Conservation (phyloP, 2,888 invertebrate genomes). For the Parasteatoda lunata region DNA sequence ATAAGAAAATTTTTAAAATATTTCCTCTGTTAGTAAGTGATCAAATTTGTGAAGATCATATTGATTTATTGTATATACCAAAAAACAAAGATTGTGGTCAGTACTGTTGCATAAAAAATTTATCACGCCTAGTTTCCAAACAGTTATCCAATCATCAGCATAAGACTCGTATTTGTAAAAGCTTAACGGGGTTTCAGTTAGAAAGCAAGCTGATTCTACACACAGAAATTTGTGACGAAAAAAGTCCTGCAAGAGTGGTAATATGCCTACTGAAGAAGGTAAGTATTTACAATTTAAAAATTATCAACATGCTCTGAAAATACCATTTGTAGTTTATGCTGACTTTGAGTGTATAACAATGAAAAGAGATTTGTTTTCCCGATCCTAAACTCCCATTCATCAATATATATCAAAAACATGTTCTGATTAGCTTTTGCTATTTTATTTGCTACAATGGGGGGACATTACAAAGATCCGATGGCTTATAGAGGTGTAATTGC, state of each 20-base stretch:
- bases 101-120: not conserved
- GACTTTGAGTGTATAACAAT: conserved; percentile 10
- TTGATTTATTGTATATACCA: conserved; percentile 1
- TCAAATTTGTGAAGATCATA: not conserved
- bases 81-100: not conserved
- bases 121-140: not conserved
- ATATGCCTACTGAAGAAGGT: not conserved
- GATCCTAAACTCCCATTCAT: not conserved
- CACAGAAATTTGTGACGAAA: not conserved
- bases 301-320: not conserved
- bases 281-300: not conserved
- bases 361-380: not conserved
- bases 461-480: not conserved
- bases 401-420: conserved; percentile 1
- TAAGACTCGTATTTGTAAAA: not conserved
- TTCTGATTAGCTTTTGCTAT: conserved; percentile 10
- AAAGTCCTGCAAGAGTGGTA: conserved; percentile 1
- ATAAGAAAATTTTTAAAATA: not conserved
- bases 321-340: not conserved
- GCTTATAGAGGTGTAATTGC: not conserved
- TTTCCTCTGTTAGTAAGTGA: not conserved
- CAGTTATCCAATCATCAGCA: not conserved
- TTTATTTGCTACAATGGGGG: not conserved
- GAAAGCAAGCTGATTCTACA: not conserved
- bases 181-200: not conserved